These are phyloP conservation scores for Trematocara variabile DNA, from an alignment of 2,113 vertebrate genomes.

Conservation along the genomic window DNA sequence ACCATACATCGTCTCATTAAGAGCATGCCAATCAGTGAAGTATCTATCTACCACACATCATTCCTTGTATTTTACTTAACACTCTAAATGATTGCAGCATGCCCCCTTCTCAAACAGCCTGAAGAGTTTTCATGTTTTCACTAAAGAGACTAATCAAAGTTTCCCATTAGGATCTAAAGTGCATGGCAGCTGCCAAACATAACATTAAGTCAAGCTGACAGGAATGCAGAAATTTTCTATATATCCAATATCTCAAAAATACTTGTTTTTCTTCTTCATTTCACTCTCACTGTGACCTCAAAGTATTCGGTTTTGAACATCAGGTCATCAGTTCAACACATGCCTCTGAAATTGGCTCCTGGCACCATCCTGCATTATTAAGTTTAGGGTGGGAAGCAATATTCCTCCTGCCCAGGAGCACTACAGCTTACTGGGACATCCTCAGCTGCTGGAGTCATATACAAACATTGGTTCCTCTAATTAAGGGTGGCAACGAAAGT, in stretches of 20 bases:
- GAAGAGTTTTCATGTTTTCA: background rate
- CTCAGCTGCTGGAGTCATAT: conserved; percentile 11
- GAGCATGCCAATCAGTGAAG: background rate
- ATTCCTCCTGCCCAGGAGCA: background rate
- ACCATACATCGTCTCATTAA: background rate
- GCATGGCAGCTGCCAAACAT: background rate
- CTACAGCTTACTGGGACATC: background rate
- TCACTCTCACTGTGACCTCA: background rate
- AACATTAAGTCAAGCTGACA: background rate
- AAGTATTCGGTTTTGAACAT: background rate
- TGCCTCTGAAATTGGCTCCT: conserved; percentile 19
- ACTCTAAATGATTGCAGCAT: background rate
- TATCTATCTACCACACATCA: background rate
- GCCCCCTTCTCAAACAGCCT: background rate
- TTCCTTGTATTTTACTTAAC: background rate
- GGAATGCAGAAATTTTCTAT: background rate
- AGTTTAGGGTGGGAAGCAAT: conserved; percentile 10
- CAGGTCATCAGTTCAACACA: conserved; percentile 37
- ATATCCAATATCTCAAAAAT: background rate
- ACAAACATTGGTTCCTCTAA: conserved; percentile 16
- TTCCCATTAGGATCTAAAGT: background rate
- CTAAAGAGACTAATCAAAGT: background rate
- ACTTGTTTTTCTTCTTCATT: background rate
- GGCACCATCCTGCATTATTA: conserved; percentile 23
- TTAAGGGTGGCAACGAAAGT: conserved; percentile 1